Base-by-base conservation (phyloP, 1,140 invertebrate genomes). In the Lysiphlebus fabarum region DNA sequence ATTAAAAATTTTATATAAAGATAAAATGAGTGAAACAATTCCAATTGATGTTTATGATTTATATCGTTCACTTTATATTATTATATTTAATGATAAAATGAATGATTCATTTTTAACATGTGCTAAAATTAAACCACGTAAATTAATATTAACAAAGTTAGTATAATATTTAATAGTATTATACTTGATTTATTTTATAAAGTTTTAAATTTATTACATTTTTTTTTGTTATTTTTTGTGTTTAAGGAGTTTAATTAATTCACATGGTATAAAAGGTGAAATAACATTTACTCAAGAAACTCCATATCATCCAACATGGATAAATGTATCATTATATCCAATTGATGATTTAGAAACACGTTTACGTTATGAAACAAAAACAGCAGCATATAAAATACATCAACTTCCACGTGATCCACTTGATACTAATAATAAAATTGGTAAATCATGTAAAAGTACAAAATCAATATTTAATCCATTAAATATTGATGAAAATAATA, bases 201-300 rank as follows among this genome's bases (percentile, higher is more conserved):
- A n/a, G n/a, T n/a, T n/a, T n/a, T n/a, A n/a, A n/a, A n/a, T n/a
- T n/a, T n/a, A n/a, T n/a, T n/a, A n/a, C n/a, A n/a, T n/a, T n/a
- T n/a, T 26, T 11, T 45, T 43, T 53, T 54, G 66, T 61, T 81
- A 79, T 59, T 62, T 14, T 40, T 9, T 40, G 9, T 40, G 6
- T 11, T 11, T 2, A 40, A 89, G 89, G 68, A 86, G 87, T 4
- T 74, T 88, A 6, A 86, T 97, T 43, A 89, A 90, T 75, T 84
- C 86, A 44, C 85, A 87, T 45, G 93, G 93, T 5, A 87, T 96
- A 4, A 86, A 84, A 70, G 94, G 93, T 0, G 84, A 88, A 48
- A 82, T 97, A 2, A 86, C 82, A 3, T 84, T 97, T 36, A 84
- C 81, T 7, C 95, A 98, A 79, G 82, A 86, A 17, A 93, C 91